phyloP scores from a whole-genome alignment of 2,113 vertebrate species.

The Apistogramma diplotaenia region DNA sequence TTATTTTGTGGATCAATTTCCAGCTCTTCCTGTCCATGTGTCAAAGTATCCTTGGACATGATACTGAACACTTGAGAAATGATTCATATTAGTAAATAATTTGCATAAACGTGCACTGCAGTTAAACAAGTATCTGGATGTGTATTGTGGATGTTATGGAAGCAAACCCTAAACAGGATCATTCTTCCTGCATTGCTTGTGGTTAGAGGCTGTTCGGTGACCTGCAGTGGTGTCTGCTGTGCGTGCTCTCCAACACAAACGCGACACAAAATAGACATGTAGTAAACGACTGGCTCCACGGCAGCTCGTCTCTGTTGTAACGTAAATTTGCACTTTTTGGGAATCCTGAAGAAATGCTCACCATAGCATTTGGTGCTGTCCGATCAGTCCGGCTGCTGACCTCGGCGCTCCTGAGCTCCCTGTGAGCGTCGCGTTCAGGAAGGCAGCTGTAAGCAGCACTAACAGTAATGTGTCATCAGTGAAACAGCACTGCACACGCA shows the following conservation, averaged over 20 bases:
- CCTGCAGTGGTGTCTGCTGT: background rate
- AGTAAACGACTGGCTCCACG: background rate
- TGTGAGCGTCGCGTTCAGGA: background rate
- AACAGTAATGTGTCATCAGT: background rate
- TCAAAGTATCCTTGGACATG: background rate
- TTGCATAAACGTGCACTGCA: background rate
- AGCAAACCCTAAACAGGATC: background rate
- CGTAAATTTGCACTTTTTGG: background rate
- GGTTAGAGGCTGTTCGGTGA: background rate
- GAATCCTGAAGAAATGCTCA: background rate
- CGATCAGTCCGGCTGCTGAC: background rate
- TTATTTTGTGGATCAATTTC: background rate
- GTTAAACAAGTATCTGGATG: background rate
- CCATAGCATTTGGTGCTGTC: constrained; percentile 16
- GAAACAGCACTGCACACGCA: background rate
- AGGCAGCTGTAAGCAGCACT: constrained; percentile 21
- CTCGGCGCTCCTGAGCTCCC: background rate
- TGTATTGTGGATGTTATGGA: background rate
- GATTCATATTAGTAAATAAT: background rate
- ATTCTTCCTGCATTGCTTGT: background rate
- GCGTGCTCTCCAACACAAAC: background rate
- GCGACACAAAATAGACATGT: background rate
- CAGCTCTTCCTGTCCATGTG: background rate
- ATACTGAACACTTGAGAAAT: background rate
- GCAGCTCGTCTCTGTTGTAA: background rate